Base-by-base conservation (phyloP, 23 tunicate species). In the Trididemnum miniatum region DNA sequence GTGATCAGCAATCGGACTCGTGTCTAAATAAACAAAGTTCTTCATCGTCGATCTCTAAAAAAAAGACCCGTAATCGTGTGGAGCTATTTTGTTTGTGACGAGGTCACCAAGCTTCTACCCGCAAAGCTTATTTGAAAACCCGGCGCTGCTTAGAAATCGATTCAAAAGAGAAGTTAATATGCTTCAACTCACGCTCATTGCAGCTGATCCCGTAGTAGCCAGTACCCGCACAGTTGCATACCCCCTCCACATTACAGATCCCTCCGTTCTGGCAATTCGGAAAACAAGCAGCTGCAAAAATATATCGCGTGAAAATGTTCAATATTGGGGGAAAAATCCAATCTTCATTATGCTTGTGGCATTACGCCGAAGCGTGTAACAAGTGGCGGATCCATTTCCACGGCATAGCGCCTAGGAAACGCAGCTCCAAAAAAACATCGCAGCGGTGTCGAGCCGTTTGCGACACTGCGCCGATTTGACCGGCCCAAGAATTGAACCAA, bases 211-310 rank as follows among this genome's bases (percentile, higher is more conserved):
- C 91, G 0, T 15, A 32, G 66, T 69, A 86, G 0, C 85, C 91
- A 20, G 85, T 80, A n/a, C 67, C 72, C 27, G 20, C 30, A 71
- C 91, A 86, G 71, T 86, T 40, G 39, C 91, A 86, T 22, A 9
- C 31, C 40, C 64, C 51, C 25, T 65, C 71, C 20, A 27, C 75
- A 1, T 34, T 20, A 51, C 94, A 88, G 3, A 35, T 28, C 4
- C 94, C 91, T 23, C 91, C 88, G 28, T 83, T 89, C 39, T 23
- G 37, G 35, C 94, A 88, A 1, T 0, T 24, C 4, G 22, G 15
- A 22, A 1, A 39, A 31, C 94, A 88, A 20, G 66, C 57, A 32
- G 59, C 94, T 88, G 81, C 20, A 49, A 77, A 35, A 31, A 9
- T 62, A 4, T 62, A 26, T 62, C 23, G 15, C n/a, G n/a, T 7